Percentiles rank a stretch among this genome's conserved stretches.
These are phyloP conservation scores for Coracias cyanogaster DNA, from an alignment of 2,797 vertebrate species.

Conservation along the genomic window DNA sequence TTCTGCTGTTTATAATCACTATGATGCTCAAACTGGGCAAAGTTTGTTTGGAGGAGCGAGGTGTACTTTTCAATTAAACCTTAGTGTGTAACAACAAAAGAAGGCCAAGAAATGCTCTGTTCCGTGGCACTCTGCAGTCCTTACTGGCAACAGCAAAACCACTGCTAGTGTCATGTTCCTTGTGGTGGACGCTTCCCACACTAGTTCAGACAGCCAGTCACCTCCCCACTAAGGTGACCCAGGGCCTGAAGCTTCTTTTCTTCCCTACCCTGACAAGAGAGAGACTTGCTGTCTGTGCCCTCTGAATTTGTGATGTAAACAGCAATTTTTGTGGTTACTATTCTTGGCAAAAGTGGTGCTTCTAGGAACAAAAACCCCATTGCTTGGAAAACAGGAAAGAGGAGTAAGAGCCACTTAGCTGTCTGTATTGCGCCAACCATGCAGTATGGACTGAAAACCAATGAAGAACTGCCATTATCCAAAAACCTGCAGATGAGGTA, in stretches of 20 bases:
- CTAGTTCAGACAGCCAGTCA: background rate
- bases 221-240: background rate
- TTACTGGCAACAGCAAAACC: constrained; percentile 61
- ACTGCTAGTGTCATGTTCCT: background rate
- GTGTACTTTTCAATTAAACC: background rate
- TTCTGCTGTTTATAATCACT: background rate
- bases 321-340: constrained; percentile 65
- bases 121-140: background rate
- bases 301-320: constrained; percentile 54
- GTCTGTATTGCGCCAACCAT: background rate
- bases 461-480: background rate
- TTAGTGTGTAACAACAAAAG: background rate
- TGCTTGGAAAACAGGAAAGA: constrained; percentile 67
- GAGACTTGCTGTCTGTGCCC: constrained; percentile 55
- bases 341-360: constrained; percentile 71
- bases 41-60: background rate
- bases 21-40: background rate
- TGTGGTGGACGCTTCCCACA: constrained; percentile 16
- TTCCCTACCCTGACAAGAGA: background rate
- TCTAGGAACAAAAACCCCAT: constrained; percentile 40
- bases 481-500: background rate
- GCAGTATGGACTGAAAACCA: constrained; percentile 25
- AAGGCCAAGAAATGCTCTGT: background rate
- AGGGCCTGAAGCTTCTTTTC: background rate
- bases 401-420: background rate